Evolutionary conservation across 1,140 invertebrate species (phyloP).

Genomic region (Limonius californicus): DNA sequence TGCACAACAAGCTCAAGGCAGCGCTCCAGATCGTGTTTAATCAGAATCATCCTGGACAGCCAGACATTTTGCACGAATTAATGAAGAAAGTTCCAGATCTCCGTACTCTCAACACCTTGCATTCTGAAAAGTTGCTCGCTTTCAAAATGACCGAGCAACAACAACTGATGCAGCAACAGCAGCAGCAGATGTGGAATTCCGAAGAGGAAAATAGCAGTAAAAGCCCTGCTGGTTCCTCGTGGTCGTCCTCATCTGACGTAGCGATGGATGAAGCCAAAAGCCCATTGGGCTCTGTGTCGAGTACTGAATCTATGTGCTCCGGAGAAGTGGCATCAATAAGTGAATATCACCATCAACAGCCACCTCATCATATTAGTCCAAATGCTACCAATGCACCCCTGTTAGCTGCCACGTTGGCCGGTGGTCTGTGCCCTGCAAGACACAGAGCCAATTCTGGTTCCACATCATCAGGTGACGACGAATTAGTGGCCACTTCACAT

Average conservation of each 20-base stretch:
- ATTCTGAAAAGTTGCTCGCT: slow-evolving; percentile 92
- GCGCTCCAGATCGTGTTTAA: slow-evolving; percentile 81
- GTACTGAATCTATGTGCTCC: slow-evolving; percentile 72
- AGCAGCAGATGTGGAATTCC: slow-evolving; percentile 53
- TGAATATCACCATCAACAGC: slow-evolving; percentile 50
- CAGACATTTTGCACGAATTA: slow-evolving; percentile 77
- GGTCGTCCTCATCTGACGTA: slow-evolving; percentile 66
- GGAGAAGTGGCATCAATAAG: slow-evolving; percentile 61
- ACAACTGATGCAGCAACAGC: slow-evolving; percentile 66
- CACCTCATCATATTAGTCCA: slow-evolving; percentile 44
- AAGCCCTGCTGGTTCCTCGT: slow-evolving; percentile 56
- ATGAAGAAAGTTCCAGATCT: slow-evolving; percentile 94
- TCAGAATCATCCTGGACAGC: slow-evolving; percentile 79
- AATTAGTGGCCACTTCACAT: slow-evolving; percentile 61
- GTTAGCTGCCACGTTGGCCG: slow-evolving; percentile 72
- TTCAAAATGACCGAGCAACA: slow-evolving; percentile 88
- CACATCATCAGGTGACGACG: slow-evolving; percentile 72
- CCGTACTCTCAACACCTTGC: slow-evolving; percentile 90
- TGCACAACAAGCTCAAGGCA: slow-evolving; percentile 83
- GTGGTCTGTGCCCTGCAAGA: slow-evolving; percentile 61
- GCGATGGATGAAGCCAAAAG: slow-evolving; percentile 76
- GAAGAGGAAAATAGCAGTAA: slow-evolving; percentile 60
- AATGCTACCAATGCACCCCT: slow-evolving; percentile 64
- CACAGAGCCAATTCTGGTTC: slow-evolving; percentile 73
- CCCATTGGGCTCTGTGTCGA: slow-evolving; percentile 79